Conservation (phyloP, 2,888 invertebrate genomes). For the Acrobasis repandana region DNA sequence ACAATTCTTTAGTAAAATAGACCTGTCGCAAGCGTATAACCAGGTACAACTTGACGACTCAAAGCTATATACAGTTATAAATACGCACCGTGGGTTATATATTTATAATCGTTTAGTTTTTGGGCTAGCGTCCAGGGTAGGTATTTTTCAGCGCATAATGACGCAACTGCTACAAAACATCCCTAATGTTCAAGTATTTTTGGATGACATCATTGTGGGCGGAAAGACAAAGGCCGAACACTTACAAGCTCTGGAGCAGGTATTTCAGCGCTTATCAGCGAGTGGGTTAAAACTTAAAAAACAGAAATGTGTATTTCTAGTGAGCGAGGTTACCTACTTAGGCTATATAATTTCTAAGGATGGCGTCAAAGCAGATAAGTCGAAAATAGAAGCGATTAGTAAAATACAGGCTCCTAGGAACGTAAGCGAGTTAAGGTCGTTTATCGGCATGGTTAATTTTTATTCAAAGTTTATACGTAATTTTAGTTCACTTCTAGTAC, state of each 20-base stretch:
- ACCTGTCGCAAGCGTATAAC: conserved; percentile 32
- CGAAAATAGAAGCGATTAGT: background rate
- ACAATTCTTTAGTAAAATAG: conserved; percentile 31
- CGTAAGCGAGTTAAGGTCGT: background rate
- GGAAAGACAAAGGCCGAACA: conserved; percentile 4
- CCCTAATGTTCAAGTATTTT: conserved; percentile 21
- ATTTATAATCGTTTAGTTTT: conserved; percentile 22
- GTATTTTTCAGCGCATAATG: conserved; percentile 28
- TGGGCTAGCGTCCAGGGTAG: conserved; percentile 24
- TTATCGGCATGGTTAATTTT: background rate
- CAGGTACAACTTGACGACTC: background rate
- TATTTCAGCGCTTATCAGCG: background rate
- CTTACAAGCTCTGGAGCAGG: conserved; percentile 1
- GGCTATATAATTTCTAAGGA: conserved; percentile 7
- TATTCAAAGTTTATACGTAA: conserved; percentile 12
- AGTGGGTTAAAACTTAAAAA: background rate
- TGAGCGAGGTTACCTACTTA: background rate
- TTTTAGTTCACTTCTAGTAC: conserved; percentile 8
- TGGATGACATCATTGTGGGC: conserved; percentile 22
- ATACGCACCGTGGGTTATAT: background rate
- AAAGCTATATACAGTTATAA: background rate
- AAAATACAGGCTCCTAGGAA: background rate
- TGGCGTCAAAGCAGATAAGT: background rate
- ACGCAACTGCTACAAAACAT: conserved; percentile 19
- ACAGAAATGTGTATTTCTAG: background rate